A percentile compares a stretch with the other conserved stretches of the same genome.
These are phyloP conservation scores for Cephus rjabovi DNA, from an alignment of 2,888 invertebrate species.

Conservation along the genomic window DNA sequence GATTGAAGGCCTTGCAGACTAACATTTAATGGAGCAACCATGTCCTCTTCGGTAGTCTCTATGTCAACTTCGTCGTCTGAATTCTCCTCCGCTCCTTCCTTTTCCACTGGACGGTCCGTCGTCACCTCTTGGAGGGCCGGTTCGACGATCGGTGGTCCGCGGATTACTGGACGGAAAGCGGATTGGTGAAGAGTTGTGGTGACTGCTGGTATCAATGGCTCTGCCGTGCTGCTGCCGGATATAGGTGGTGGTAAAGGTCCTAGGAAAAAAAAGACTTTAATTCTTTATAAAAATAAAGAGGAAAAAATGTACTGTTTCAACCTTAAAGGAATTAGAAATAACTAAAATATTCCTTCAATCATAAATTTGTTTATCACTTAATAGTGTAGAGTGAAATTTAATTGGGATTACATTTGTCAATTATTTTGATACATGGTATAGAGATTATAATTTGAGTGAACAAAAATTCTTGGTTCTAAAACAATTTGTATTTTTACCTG, in stretches of 20 bases:
- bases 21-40: constrained; percentile 51
- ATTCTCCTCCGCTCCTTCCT: constrained; percentile 72
- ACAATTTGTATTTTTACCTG: constrained; percentile 41
- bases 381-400: not conserved
- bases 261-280: constrained; percentile 38
- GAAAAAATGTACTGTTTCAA: not conserved
- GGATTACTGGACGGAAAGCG: constrained; percentile 72
- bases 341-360: not conserved
- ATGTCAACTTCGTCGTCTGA: constrained; percentile 89
- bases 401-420: not conserved
- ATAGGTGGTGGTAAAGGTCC: constrained; percentile 67
- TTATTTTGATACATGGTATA: not conserved
- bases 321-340: not conserved
- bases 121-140: constrained; percentile 48
- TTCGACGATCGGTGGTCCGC: constrained; percentile 53
- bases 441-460: not conserved
- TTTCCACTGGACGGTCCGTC: constrained; percentile 43
- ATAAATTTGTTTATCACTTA: not conserved
- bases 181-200: constrained; percentile 67
- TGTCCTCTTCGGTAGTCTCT: constrained; percentile 86
- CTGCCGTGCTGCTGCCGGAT: constrained; percentile 57
- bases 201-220: constrained; percentile 53
- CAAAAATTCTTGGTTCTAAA: not conserved
- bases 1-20: constrained; percentile 45
- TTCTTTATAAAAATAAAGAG: not conserved